phyloP scores from a whole-genome alignment of 2,113 vertebrate species.

The Neolamprologus hecqui region DNA sequence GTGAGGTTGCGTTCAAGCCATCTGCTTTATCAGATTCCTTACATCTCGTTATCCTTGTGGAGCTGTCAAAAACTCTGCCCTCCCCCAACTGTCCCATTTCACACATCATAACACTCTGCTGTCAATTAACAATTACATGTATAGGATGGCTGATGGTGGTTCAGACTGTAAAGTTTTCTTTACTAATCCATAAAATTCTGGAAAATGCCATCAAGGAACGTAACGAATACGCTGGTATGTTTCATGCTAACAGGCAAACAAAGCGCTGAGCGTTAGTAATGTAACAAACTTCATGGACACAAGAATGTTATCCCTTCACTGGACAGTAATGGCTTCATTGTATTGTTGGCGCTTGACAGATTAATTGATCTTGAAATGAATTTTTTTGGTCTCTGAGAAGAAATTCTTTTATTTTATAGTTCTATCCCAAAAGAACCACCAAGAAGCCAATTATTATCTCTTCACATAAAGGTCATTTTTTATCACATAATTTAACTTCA shows the following conservation, averaged over 20 bases:
- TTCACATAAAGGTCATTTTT: neutral
- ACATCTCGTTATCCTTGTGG: neutral
- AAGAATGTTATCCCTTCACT: neutral
- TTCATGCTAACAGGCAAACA: neutral
- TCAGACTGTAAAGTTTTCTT: neutral
- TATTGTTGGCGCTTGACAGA: neutral
- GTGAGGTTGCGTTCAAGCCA: neutral
- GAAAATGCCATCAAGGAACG: neutral
- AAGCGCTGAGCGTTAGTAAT: neutral
- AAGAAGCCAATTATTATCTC: neutral
- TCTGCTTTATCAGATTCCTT: slow-evolving; percentile 22
- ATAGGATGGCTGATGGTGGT: neutral
- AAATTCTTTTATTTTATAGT: neutral
- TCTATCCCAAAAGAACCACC: neutral
- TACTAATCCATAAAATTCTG: neutral
- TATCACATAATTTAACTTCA: neutral
- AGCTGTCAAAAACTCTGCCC: neutral
- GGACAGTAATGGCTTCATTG: neutral
- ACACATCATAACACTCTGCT: slow-evolving; percentile 14
- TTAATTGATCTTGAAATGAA: neutral
- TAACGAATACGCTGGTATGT: rapidly evolving
- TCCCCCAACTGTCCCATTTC: neutral
- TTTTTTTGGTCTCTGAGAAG: neutral
- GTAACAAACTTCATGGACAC: neutral
- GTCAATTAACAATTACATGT: neutral